Evolutionary conservation across 2,888 invertebrate genomes (phyloP).

Genomic region (Carterocephalus palaemon): DNA sequence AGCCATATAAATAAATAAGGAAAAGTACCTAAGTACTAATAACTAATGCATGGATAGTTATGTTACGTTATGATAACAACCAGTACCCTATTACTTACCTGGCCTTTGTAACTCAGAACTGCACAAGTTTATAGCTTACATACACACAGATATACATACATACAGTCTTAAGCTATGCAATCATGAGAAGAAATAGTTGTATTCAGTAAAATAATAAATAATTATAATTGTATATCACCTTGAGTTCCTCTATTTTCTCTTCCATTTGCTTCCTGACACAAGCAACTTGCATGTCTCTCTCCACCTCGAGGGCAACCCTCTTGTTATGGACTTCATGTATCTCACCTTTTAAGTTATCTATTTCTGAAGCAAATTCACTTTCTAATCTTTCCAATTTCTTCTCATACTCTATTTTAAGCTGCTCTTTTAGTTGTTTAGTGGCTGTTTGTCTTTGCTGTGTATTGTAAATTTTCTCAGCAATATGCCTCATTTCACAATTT

Average conservation of each 20-base stretch:
- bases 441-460: constrained; percentile 61
- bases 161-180: no score
- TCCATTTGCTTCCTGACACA: constrained; percentile 57
- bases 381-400: constrained; percentile 67
- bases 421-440: constrained; percentile 60
- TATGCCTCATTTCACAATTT: constrained; percentile 58
- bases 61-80: no score
- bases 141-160: no score
- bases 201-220: no score
- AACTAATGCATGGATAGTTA: no score
- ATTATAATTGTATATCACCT: constrained; percentile 44
- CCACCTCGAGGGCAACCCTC: constrained; percentile 60
- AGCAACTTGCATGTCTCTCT: constrained; percentile 61
- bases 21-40: no score
- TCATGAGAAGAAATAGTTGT: no score
- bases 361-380: constrained; percentile 61
- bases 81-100: no score
- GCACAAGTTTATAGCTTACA: no score
- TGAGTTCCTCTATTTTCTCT: constrained; percentile 53
- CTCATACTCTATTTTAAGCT: constrained; percentile 63
- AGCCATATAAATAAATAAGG: no score
- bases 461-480: constrained; percentile 64
- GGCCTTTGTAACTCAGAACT: no score
- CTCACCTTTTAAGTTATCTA: constrained; percentile 64
- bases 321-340: constrained; percentile 69